Evolutionary conservation across 2,888 invertebrate genomes (phyloP).

Genomic region (Synanthedon andrenaeformis): DNA sequence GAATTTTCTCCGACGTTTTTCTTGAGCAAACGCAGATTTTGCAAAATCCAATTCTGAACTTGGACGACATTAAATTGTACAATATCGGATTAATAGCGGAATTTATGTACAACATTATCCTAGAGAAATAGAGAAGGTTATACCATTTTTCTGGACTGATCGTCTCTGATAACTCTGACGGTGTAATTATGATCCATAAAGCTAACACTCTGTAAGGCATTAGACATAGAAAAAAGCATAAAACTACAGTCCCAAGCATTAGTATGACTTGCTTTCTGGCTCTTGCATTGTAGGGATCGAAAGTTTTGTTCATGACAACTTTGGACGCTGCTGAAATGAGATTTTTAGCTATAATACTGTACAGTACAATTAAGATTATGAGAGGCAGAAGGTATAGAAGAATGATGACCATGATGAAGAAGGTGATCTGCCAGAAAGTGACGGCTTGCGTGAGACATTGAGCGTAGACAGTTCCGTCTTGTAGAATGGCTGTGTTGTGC

Average conservation of each 20-base stretch:
- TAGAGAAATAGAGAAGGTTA: slow-evolving; percentile 84
- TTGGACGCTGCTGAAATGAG: slow-evolving; percentile 79
- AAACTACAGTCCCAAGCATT: slow-evolving; percentile 88
- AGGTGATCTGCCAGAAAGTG: slow-evolving; percentile 80
- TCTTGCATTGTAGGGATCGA: slow-evolving; percentile 77
- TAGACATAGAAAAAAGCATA: slow-evolving; percentile 89
- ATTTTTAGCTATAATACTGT: slow-evolving; percentile 86
- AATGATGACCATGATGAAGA: slow-evolving; percentile 82
- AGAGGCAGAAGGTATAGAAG: slow-evolving; percentile 86
- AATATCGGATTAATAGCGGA: slow-evolving; percentile 91
- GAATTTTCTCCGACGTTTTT: slow-evolving; percentile 41
- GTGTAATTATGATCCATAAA: slow-evolving; percentile 84
- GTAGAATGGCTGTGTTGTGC: slow-evolving; percentile 75
- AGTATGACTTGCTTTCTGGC: slow-evolving; percentile 86
- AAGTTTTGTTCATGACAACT: slow-evolving; percentile 77
- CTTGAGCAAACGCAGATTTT: slow-evolving; percentile 73
- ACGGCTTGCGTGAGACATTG: slow-evolving; percentile 85
- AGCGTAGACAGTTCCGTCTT: slow-evolving; percentile 77
- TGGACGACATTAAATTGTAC: slow-evolving; percentile 93
- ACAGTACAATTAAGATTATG: slow-evolving; percentile 81
- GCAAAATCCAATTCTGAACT: slow-evolving; percentile 85
- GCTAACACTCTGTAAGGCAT: slow-evolving; percentile 88
- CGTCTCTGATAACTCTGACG: slow-evolving; percentile 74
- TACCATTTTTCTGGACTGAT: slow-evolving; percentile 85
- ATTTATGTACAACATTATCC: slow-evolving; percentile 89